These are phyloP conservation scores for Xiphophorus couchianus DNA, from an alignment of 2,113 vertebrate genomes.

Conservation along the genomic window DNA sequence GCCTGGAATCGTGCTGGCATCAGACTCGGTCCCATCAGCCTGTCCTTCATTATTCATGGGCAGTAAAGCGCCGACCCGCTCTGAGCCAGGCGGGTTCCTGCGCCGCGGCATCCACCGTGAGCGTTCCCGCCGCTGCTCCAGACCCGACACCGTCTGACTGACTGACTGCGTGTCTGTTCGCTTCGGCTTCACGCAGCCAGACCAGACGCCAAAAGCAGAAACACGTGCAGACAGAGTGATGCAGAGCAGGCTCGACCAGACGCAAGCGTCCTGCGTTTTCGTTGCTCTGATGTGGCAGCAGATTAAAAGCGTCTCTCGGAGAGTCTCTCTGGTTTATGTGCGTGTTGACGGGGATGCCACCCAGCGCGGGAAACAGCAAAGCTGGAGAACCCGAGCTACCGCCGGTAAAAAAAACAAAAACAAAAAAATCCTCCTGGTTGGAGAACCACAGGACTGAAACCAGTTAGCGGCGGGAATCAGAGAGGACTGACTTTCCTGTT, in stretches of 20 bases:
- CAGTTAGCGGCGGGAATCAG: conserved; percentile 37
- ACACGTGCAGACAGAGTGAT: conserved; percentile 14
- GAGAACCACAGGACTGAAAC: not conserved
- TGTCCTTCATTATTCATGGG: conserved; percentile 14
- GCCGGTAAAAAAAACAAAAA: not conserved
- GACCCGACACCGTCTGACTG: conserved; percentile 16
- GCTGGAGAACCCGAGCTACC: conserved; percentile 37
- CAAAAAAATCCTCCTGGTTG: conserved; percentile 24
- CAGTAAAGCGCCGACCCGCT: conserved; percentile 32
- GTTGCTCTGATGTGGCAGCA: conserved; percentile 44
- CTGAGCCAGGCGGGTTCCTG: conserved; percentile 29
- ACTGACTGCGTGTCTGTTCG: conserved; percentile 29
- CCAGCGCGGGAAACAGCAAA: conserved; percentile 54
- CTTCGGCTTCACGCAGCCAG: conserved; percentile 14
- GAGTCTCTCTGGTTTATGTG: conserved; percentile 24
- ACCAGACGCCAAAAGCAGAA: conserved; percentile 6
- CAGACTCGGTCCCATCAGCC: not conserved
- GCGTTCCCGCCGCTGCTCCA: conserved; percentile 19
- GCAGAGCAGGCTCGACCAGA: conserved; percentile 19
- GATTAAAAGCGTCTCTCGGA: conserved; percentile 39
- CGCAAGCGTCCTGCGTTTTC: conserved; percentile 32
- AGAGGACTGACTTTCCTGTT: conserved; percentile 31
- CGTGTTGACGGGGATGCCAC: conserved; percentile 32
- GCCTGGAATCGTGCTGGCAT: not conserved
- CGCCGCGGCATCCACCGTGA: conserved; percentile 9